Evolutionary conservation across 2,888 invertebrate species (phyloP), one percentile per base, ranked within the genome.

Genomic region (Brachylomia viminalis): DNA sequence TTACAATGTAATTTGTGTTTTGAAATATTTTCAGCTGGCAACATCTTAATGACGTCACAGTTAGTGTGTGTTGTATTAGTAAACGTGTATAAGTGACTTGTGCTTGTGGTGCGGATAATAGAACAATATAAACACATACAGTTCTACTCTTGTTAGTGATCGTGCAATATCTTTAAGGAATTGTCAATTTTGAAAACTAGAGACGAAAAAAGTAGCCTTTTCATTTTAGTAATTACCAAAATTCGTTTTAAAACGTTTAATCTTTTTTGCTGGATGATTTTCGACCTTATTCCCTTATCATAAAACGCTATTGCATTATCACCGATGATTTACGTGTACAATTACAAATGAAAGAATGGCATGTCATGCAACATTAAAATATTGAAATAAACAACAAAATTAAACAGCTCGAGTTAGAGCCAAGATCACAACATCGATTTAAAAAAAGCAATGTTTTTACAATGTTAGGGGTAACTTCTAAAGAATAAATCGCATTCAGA

Each of bases 11-110:
- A 33, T 45, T 72, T 68, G 64, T 62, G 15, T 72, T 66, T 70
- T 62, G 11, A 45, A 42, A 15, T 62, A 66, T 77, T 77, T 72
- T 72, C 52, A 71, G 82, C 72, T 84, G 80, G 84, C 83, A 87
- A 87, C 82, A 89, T 88, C 86, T 82, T 82, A 77, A 89, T 86
- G 89, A 93, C 91, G 89, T 90, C 91, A 92, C 92, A 91, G 85
- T 90, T 95, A 95, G 93, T 95, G 89, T 58, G 91, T 93, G 91
- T 91, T 85, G 89, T 88, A 92, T 95, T 95, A 94, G 94, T 95
- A 86, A 91, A 94, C 93, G 89, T 89, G 93, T 93, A 94, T 93
- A 87, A 83, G 93, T 95, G 92, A 92, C 88, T 87, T 89, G 95
- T 94, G 95, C 92, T 77, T 82, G 82, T 82, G 87, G 94, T 94